A percentile compares a stretch with the other conserved stretches of the same genome.
phyloP scores from a whole-genome alignment of 2,888 invertebrate species.

The Chymomyza caudatula region DNA sequence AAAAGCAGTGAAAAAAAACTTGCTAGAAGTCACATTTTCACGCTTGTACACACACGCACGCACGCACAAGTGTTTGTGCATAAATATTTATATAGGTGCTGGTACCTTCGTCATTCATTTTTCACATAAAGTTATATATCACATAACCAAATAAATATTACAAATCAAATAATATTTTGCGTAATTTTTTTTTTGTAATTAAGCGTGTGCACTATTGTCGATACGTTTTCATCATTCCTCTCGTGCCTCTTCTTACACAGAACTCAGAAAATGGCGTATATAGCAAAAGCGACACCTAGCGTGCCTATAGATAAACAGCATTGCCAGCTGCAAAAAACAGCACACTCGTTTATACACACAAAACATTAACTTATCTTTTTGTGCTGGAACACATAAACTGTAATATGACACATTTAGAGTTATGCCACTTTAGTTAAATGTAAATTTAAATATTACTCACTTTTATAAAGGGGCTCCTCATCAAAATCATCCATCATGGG shows the following conservation, averaged over 20 bases:
- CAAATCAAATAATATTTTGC: neutral
- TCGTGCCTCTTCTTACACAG: slow-evolving; percentile 20
- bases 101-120: slow-evolving; percentile 24
- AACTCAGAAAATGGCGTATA: slow-evolving; percentile 56
- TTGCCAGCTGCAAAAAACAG: slow-evolving; percentile 48
- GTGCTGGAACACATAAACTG: too few relatives aligned
- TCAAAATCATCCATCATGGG: slow-evolving; percentile 71
- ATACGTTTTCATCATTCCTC: slow-evolving; percentile 22
- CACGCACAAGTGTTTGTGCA: neutral
- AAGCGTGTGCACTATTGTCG: neutral
- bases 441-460: too few relatives aligned
- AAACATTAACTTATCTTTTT: too few relatives aligned
- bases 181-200: too few relatives aligned
- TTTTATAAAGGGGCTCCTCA: slow-evolving; percentile 68
- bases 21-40: neutral
- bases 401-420: too few relatives aligned
- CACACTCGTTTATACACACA: too few relatives aligned
- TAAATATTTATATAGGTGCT: neutral
- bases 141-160: neutral
- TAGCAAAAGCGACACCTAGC: slow-evolving; percentile 13
- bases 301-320: neutral
- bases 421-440: too few relatives aligned
- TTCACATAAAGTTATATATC: neutral
- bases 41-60: neutral
- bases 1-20: neutral